Conservation (phyloP, 2,888 invertebrate genomes). For the Notodonta dromedarius region DNA sequence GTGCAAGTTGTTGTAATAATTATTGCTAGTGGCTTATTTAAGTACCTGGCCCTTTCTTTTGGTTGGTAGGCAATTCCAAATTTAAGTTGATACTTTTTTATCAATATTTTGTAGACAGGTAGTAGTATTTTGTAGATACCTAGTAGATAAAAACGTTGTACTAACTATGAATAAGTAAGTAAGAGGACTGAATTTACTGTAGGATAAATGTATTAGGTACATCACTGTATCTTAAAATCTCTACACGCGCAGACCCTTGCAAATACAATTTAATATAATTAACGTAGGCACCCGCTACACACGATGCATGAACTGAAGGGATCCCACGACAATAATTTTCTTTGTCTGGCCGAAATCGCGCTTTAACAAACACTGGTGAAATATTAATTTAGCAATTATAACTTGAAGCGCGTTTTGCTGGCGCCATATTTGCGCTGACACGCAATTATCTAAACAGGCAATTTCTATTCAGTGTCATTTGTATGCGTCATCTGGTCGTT, state of each 20-base stretch:
- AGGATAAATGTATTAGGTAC: too few relatives aligned
- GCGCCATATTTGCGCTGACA: conserved; percentile 10
- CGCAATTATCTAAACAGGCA: conserved; percentile 15
- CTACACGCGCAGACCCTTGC: neutral
- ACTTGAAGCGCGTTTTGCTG: conserved; percentile 13
- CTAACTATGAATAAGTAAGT: too few relatives aligned
- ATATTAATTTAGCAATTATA: conserved; percentile 19
- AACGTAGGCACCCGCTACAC: neutral
- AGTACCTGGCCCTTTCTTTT: too few relatives aligned
- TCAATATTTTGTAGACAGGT: too few relatives aligned
- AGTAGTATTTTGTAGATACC: too few relatives aligned
- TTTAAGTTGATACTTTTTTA: too few relatives aligned
- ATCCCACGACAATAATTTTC: neutral
- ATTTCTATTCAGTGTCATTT: conserved; percentile 27
- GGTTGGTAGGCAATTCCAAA: too few relatives aligned
- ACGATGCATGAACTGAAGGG: neutral
- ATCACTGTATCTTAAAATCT: too few relatives aligned
- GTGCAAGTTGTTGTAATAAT: too few relatives aligned
- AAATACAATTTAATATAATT: neutral
- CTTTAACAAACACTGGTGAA: conserved; percentile 10
- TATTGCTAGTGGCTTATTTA: too few relatives aligned
- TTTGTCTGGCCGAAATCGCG: conserved; percentile 1
- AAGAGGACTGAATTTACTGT: too few relatives aligned
- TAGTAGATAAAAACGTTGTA: too few relatives aligned
- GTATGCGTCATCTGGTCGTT: conserved; percentile 21